Conservation (phyloP, 37 sponge, comb jelly and placozoan species). For the Halisarca cf. caerulea region DNA sequence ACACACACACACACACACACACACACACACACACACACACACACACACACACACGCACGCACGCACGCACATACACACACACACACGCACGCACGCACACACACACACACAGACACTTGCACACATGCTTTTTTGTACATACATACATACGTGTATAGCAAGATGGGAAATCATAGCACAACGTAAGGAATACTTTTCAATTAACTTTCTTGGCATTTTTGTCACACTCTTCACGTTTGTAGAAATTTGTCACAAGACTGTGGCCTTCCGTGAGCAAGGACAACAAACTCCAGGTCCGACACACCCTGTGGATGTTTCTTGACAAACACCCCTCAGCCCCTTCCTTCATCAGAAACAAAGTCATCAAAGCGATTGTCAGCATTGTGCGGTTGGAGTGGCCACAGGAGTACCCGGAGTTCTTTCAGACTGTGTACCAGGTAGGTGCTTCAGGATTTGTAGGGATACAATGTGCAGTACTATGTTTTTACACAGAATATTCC, state of each 20-base stretch:
- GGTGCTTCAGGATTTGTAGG: no score
- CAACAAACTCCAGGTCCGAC: constrained; percentile 47
- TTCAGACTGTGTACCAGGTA: constrained; percentile 68
- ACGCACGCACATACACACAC: no score
- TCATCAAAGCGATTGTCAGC: constrained; percentile 68
- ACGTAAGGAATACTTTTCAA: background rate
- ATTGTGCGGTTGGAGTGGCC: constrained; percentile 85
- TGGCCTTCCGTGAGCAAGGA: constrained; percentile 44
- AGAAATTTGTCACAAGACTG: constrained; percentile 56
- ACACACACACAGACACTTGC: no score
- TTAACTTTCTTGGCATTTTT: background rate
- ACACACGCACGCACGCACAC: no score
- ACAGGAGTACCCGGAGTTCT: constrained; percentile 78
- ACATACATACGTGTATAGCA: no score
- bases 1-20: no score
- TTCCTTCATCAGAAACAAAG: constrained; percentile 71
- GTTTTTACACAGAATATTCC: no score
- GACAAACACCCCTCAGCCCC: constrained; percentile 31
- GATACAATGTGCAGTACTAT: no score
- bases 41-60: no score
- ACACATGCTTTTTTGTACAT: no score
- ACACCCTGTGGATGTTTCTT: constrained; percentile 49
- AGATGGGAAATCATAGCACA: background rate
- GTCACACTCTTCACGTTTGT: no score
- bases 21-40: no score